Evolutionary conservation across 2,888 invertebrate genomes (phyloP), one percentile per base, ranked within the genome.

Genomic region (Ischnura elegans): DNA sequence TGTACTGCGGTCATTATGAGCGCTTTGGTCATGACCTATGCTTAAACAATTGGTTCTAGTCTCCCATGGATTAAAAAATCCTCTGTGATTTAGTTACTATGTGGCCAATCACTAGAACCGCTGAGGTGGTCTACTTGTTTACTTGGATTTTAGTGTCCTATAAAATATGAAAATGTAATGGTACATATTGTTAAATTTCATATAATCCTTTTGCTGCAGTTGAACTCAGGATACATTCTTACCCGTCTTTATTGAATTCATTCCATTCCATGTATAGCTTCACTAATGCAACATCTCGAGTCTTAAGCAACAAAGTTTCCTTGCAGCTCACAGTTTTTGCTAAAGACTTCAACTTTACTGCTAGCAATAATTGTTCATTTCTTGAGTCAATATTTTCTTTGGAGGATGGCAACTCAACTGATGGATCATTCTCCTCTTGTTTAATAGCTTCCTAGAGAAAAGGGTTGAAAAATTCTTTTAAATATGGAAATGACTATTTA

Each of bases 241-340:
- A 90, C 61, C 61, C 61, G 45, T 90, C 43, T 43, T 90, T 90
- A 61, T 55, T 61, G 42, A 61, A 90, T 90, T 90, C 90, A 8
- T 6, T 61, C 90, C 90, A 90, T 61, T 90, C 90, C n/a, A 45
- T 16, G 13, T 55, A 19, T 61, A 90, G 43, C 43, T 90, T 90
- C 43, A 61, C 66, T 90, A 61, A 25, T 13, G 90, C 43, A 36
- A 45, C 90, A 43, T 61, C 10, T 42, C n/a, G 61, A 90, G 90
- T 66, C 21, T 90, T 90, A 42, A 66, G n/a, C n/a, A 90, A 25
- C 2, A n/a, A 25, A 25, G 61, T 13, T 66, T 66, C 43, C 4
- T 36, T 13, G 42, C 43, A 16, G 21, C 25, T 43, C 25, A 90
- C 43, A 90, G 25, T 25, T 90, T 90, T 90, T 25, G 66, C 61